These are phyloP conservation scores for Leuctra nigra DNA, from an alignment of 2,888 invertebrate species.

Conservation along the genomic window DNA sequence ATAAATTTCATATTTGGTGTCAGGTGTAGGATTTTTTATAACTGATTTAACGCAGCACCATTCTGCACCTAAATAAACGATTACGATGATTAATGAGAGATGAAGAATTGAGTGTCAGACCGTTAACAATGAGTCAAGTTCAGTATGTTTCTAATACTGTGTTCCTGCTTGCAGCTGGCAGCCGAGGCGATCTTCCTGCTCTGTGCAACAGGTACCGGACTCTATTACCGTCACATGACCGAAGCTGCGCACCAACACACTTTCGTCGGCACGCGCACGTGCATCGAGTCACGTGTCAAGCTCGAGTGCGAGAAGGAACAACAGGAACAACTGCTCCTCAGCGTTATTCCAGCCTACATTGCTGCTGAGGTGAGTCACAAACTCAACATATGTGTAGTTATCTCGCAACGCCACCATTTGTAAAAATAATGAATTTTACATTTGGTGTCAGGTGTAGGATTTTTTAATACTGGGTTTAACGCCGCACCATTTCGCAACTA, in stretches of 20 bases:
- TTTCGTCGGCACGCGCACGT: slow-evolving; percentile 83
- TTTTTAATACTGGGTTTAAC: too few relatives aligned
- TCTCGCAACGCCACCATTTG: background rate
- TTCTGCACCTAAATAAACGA: too few relatives aligned
- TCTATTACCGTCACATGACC: slow-evolving; percentile 84
- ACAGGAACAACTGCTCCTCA: slow-evolving; percentile 84
- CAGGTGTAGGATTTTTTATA: too few relatives aligned
- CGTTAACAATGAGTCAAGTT: too few relatives aligned
- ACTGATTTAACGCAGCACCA: too few relatives aligned
- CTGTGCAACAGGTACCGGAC: slow-evolving; percentile 73
- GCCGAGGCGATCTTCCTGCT: slow-evolving; percentile 71
- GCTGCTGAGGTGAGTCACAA: slow-evolving; percentile 79
- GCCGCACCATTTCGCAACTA: too few relatives aligned
- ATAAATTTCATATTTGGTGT: too few relatives aligned
- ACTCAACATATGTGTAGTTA: too few relatives aligned
- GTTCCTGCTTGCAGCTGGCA: slow-evolving; percentile 59
- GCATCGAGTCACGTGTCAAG: slow-evolving; percentile 86
- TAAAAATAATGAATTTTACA: background rate
- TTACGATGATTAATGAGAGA: too few relatives aligned
- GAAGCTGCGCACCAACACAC: slow-evolving; percentile 81
- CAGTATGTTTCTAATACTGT: too few relatives aligned
- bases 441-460: background rate
- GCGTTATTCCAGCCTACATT: slow-evolving; percentile 92
- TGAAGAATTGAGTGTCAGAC: too few relatives aligned
- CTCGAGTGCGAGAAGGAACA: slow-evolving; percentile 89